These are phyloP conservation scores for Coelopa pilipes DNA, from an alignment of 2,888 invertebrate genomes.

Conservation along the genomic window DNA sequence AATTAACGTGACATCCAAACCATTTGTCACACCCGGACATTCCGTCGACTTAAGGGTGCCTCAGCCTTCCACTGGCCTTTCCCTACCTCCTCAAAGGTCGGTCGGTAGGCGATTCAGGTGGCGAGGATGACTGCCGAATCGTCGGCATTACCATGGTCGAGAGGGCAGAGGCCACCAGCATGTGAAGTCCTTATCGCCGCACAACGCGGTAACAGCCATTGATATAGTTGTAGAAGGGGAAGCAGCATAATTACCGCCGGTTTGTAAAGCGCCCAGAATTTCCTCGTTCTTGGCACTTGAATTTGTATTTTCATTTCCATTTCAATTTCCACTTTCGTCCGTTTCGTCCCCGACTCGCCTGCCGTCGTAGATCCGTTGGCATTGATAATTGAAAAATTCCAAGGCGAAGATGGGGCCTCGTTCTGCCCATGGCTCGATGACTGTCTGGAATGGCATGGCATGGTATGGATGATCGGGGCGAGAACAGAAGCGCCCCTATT, in stretches of 20 bases:
- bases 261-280: not conserved
- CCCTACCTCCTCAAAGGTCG: no score
- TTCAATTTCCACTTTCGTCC: slow-evolving; percentile 10
- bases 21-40: not conserved
- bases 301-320: not conserved
- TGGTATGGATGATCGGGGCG: not conserved
- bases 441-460: slow-evolving; percentile 2
- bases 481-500: slow-evolving; percentile 26
- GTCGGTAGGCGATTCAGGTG: no score
- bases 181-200: no score
- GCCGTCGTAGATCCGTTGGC: not conserved
- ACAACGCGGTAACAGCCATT: not conserved
- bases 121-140: not conserved
- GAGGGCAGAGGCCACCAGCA: not conserved
- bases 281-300: not conserved
- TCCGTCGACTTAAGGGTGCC: not conserved
- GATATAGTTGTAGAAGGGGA: not conserved
- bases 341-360: not conserved
- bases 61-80: not conserved
- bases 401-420: not conserved
- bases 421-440: no score
- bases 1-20: not conserved
- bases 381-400: slow-evolving; percentile 36
- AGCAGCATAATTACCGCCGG: not conserved
- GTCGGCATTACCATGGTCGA: not conserved